Base-by-base conservation (phyloP, 2,113 vertebrate genomes). In the Cynopterus brachyotis region DNA sequence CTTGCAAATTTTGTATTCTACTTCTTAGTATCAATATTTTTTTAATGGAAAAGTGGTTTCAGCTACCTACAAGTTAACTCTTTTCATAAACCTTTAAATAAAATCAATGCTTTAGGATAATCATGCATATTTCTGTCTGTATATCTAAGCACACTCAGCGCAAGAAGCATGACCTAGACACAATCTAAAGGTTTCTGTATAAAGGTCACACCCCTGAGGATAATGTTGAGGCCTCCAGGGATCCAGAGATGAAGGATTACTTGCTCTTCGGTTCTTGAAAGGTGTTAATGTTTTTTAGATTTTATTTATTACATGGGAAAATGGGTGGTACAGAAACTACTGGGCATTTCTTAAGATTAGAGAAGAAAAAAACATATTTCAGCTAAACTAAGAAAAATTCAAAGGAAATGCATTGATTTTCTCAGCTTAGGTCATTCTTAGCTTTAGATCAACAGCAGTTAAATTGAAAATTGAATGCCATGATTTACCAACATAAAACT, bases 71-170 rank as follows among this genome's bases (percentile, higher is more conserved):
- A 80, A 35, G 11, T 67, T 90, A 40, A 42, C 42, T 2, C 0
- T 75, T 85, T 78, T 64, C 42, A 70, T 59, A 72, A 72, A 82
- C 55, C 59, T 72, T 79, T 70, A 35, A 88, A 70, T 55, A 1
- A 95, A 94, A 91, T 72, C 35, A 73, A 72, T 81, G 35, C 6
- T 89, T n/a, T 87, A 82, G 78, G 35, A 87, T 20, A 75, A 22
- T 13, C 4, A 28, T 9, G 20, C 5, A 75, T 75, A 59, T 72
- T 95, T 76, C 30, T 82, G 35, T 19, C 9, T 75, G 15, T 8
- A 15, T 35, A 22, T 10, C 55, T 62, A 79, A 82, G 3, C 2
- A 13, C 16, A 70, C n/a, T 32, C 20, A 64, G n/a, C 13, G 60
- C 13, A 70, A 53, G 32, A 90, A 82, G 12, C 1, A 9, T 3